Conservation (phyloP, 2,797 vertebrate species). For the Serranus cabrilla region DNA sequence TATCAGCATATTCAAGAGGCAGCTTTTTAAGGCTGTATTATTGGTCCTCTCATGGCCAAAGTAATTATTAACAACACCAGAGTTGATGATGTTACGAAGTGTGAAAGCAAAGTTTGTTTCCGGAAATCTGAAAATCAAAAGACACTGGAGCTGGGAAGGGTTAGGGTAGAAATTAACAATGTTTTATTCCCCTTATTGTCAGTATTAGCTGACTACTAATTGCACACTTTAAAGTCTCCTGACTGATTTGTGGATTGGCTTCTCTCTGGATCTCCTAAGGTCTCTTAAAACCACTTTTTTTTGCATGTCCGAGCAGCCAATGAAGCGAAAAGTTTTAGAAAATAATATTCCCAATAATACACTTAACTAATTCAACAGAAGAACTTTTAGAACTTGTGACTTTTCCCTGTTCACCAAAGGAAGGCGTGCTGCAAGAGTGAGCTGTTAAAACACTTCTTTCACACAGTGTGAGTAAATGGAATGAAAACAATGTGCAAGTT, state of each 20-base stretch:
- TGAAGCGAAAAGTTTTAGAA: background rate
- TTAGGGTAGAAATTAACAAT: no score
- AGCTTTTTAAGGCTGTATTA: no score
- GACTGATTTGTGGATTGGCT: background rate
- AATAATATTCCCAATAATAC: background rate
- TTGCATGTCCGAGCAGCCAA: background rate
- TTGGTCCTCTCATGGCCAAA: no score
- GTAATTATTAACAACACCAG: no score
- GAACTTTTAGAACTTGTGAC: background rate
- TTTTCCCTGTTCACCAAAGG: background rate
- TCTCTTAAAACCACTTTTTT: background rate
- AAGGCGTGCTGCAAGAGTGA: background rate
- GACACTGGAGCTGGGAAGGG: no score
- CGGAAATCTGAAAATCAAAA: no score
- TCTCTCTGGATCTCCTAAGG: background rate
- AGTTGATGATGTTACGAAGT: no score
- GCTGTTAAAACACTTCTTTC: background rate
- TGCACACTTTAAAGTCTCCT: background rate
- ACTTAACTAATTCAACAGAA: background rate
- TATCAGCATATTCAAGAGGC: no score
- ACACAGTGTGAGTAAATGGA: constrained; percentile 14
- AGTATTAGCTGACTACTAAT: background rate
- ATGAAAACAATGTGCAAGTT: constrained; percentile 43
- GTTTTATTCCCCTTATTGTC: no score
- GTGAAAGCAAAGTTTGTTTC: no score